Conservation (phyloP, 2,113 vertebrate genomes). For the Cyphomyrus discorhynchus region DNA sequence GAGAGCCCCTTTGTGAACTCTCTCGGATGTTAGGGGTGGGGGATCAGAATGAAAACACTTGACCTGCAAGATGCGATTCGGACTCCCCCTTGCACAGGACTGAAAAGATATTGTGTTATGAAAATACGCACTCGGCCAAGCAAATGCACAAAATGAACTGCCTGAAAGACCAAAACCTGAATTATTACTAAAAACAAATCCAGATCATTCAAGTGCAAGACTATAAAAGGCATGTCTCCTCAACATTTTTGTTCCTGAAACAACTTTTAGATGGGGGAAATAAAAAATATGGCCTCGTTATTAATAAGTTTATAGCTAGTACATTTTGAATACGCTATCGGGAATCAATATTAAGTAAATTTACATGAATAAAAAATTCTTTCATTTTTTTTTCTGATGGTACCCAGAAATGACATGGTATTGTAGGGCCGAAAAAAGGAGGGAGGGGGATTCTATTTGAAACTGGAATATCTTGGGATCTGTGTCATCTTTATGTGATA, state of each 20-base stretch:
- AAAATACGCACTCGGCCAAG: neutral
- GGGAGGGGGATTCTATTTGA: slow-evolving; percentile 19
- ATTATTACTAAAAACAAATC: neutral
- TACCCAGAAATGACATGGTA: neutral
- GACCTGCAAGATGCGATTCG: neutral
- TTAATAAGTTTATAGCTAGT: neutral
- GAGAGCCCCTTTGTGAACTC: neutral
- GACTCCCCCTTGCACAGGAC: neutral
- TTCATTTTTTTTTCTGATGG: neutral
- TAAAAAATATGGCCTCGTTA: neutral
- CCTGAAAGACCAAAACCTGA: neutral
- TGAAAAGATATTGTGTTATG: neutral
- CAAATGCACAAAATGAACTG: neutral
- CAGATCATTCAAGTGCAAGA: neutral
- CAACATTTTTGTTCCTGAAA: neutral
- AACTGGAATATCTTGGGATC: slow-evolving; percentile 37
- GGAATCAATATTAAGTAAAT: neutral
- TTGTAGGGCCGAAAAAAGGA: neutral
- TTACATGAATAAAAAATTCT: neutral
- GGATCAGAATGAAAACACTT: neutral
- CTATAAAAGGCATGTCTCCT: neutral
- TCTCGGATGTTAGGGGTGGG: neutral
- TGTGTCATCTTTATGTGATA: slow-evolving; percentile 44
- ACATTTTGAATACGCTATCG: neutral
- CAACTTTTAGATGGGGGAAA: neutral